Evolutionary conservation across 1,140 invertebrate genomes (phyloP).

Genomic region (Copidosoma floridanum): DNA sequence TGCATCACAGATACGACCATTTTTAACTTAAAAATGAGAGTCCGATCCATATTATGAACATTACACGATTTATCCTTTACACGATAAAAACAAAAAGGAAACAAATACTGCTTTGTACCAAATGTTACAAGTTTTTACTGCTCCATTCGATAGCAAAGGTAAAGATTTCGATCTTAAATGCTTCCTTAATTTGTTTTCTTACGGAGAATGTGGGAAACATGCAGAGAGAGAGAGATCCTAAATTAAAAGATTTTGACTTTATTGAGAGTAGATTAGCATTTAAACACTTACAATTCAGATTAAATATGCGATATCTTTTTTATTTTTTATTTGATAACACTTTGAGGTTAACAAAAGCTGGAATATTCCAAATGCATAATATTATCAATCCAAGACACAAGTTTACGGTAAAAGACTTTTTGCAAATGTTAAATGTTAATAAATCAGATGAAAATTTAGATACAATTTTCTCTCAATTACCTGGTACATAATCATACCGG

Average conservation of each 20-base stretch:
- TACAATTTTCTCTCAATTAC: slow-evolving; percentile 35
- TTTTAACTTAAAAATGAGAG: slow-evolving; percentile 8
- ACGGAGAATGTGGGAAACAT: slow-evolving; percentile 35
- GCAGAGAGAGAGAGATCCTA: slow-evolving; percentile 18
- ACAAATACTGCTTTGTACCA: slow-evolving; percentile 37
- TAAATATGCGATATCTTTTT: slow-evolving; percentile 40
- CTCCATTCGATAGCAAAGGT: slow-evolving; percentile 27
- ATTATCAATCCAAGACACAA: slow-evolving; percentile 30
- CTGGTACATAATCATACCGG: slow-evolving; percentile 38
- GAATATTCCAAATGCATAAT: slow-evolving; percentile 43
- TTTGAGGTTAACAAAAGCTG: slow-evolving; percentile 33
- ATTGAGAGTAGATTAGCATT: slow-evolving; percentile 36
- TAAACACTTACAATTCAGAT: slow-evolving; percentile 33
- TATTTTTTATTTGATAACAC: slow-evolving; percentile 37
- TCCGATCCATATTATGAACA: not conserved
- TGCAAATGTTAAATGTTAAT: slow-evolving; percentile 28
- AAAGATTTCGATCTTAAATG: slow-evolving; percentile 36
- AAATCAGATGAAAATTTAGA: slow-evolving; percentile 19
- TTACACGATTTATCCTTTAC: slow-evolving; percentile 8
- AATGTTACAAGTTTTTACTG: slow-evolving; percentile 18
- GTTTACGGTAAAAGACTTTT: slow-evolving; percentile 33
- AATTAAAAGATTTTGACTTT: slow-evolving; percentile 35
- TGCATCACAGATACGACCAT: not conserved
- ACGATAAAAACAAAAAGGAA: not conserved
- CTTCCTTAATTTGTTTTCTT: slow-evolving; percentile 40